A percentile compares a stretch with the other conserved stretches of the same genome.
Conservation (phyloP, 2,113 vertebrate species). For the human region DNA sequence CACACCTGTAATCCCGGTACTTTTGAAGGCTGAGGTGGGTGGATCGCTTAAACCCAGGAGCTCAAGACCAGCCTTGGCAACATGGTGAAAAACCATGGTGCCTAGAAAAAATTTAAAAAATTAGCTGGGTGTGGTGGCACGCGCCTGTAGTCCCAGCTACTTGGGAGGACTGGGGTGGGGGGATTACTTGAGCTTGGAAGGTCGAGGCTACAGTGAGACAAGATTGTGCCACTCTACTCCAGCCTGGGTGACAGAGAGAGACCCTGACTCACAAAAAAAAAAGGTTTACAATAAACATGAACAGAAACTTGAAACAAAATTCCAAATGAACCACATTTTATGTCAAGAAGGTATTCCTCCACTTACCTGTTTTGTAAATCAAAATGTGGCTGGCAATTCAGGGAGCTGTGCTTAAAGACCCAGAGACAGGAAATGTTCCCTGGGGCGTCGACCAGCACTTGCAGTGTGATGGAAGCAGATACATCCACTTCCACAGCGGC, state of each 20-base stretch:
- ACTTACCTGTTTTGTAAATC: constrained; percentile 74
- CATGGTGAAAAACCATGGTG: not conserved
- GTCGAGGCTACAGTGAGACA: not conserved
- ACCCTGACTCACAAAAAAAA: not conserved
- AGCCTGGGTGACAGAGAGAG: not conserved
- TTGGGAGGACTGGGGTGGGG: not conserved
- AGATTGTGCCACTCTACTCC: not conserved
- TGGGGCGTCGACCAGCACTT: constrained; percentile 29
- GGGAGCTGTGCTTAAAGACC: constrained; percentile 68
- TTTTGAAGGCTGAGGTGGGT: no score
- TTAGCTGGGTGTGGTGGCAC: not conserved
- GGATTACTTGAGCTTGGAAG: not conserved
- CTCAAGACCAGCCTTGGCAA: no score
- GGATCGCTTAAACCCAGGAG: no score
- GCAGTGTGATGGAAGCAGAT: constrained; percentile 49
- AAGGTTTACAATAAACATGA: not conserved
- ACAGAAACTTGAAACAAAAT: not conserved
- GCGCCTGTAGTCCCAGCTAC: not conserved
- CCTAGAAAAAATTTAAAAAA: not conserved
- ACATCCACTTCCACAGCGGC: constrained; percentile 23
- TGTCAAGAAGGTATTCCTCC: not conserved
- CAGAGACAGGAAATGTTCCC: constrained; percentile 74
- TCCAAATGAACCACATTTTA: not conserved
- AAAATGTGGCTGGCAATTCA: constrained; percentile 69
- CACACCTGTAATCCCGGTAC: no score